Evolutionary conservation across 2,797 vertebrate species (phyloP).

Genomic region (Cirrhinus molitorella): DNA sequence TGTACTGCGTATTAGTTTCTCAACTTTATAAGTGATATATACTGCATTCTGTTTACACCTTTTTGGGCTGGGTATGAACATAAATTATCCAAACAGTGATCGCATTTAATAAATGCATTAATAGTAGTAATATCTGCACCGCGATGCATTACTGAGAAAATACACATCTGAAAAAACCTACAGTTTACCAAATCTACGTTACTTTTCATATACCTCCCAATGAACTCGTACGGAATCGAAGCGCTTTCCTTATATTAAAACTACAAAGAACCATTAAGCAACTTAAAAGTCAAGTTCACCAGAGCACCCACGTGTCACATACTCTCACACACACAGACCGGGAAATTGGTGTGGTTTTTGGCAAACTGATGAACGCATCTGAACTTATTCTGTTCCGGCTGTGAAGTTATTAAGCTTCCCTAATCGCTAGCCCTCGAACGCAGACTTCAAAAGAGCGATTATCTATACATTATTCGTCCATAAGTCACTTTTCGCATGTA

Average conservation of each 20-base stretch:
- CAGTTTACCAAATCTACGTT: not conserved
- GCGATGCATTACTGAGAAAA: not conserved
- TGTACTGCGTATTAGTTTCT: not conserved
- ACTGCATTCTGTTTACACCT: not conserved
- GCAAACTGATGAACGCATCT: constrained; percentile 29
- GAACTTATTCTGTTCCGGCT: constrained; percentile 1
- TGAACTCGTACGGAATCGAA: not conserved
- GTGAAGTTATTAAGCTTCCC: not conserved
- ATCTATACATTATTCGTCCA: not conserved
- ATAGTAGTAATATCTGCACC: not conserved
- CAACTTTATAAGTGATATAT: not conserved
- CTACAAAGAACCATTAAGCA: not conserved
- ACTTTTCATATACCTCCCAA: not conserved
- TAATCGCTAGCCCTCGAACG: not conserved
- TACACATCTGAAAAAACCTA: not conserved
- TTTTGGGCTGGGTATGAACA: not conserved
- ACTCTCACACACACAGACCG: constrained; percentile 29
- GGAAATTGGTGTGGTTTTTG: constrained; percentile 36
- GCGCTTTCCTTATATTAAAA: not conserved
- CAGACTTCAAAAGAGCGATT: too few species aligned
- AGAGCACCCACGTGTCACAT: constrained; percentile 64
- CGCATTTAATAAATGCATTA: not conserved
- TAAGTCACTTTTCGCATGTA: not conserved
- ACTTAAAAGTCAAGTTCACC: constrained; percentile 52
- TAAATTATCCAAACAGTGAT: not conserved